phyloP scores from a whole-genome alignment of 2,113 vertebrate genomes.

The Mugil cephalus region DNA sequence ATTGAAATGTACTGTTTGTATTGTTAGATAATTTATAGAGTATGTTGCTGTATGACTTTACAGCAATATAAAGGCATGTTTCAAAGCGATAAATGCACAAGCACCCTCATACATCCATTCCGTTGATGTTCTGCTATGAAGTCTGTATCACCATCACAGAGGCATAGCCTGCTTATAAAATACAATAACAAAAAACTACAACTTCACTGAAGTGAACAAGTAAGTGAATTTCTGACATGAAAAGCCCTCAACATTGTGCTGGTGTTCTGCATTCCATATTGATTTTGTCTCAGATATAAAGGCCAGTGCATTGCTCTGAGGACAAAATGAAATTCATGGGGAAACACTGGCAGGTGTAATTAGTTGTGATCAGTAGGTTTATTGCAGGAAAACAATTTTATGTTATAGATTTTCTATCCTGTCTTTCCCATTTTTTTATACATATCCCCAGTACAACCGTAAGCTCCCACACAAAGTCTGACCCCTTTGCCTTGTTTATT shows the following conservation, averaged over 20 bases:
- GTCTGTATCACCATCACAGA: neutral
- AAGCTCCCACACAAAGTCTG: neutral
- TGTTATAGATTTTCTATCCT: constrained; percentile 40
- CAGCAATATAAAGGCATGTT: neutral
- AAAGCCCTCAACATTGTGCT: constrained; percentile 3
- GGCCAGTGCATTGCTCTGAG: constrained; percentile 35
- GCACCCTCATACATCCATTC: neutral
- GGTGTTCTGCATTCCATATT: constrained; percentile 36
- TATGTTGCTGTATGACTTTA: neutral
- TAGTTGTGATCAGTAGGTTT: constrained; percentile 31
- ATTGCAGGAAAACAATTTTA: constrained; percentile 47
- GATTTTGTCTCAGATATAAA: constrained; percentile 53
- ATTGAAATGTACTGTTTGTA: neutral
- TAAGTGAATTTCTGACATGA: constrained; percentile 4
- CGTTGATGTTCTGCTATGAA: neutral
- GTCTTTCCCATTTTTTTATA: neutral
- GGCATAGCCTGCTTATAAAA: neutral
- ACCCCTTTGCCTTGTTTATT: neutral
- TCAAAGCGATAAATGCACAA: neutral
- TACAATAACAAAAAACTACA: neutral
- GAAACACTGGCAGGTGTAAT: constrained; percentile 42
- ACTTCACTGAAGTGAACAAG: constrained; percentile 3
- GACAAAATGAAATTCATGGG: constrained; percentile 34
- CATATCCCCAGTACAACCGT: constrained; percentile 1
- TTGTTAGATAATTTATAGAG: neutral